Conservation (phyloP, 2,797 vertebrate genomes). For the Falco novaeseelandiae region DNA sequence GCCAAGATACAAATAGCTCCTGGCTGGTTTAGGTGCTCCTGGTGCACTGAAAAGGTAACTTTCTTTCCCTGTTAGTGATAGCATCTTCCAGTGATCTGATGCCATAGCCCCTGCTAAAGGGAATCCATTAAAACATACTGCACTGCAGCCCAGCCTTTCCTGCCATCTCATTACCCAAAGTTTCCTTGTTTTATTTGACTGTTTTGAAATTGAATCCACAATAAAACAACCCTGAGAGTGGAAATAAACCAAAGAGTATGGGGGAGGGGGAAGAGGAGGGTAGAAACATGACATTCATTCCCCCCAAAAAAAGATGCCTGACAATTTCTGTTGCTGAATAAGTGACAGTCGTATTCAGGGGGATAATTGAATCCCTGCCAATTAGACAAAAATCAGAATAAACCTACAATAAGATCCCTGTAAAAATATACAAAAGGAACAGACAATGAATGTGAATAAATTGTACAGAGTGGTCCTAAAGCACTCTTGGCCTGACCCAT, state of each 20-base stretch:
- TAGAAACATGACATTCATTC: neutral
- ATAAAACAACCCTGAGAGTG: neutral
- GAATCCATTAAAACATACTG: neutral
- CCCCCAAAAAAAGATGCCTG: neutral
- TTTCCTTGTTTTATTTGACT: neutral
- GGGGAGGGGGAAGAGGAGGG: neutral
- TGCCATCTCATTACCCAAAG: neutral
- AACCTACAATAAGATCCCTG: neutral
- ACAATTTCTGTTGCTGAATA: neutral
- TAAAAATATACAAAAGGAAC: neutral
- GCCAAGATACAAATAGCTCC: neutral
- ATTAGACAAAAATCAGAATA: conserved; percentile 7
- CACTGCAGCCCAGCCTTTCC: neutral
- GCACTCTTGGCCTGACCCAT: neutral
- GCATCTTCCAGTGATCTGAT: neutral
- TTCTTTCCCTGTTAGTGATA: accelerated
- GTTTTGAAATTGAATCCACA: neutral
- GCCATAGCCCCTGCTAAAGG: neutral
- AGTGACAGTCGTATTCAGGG: neutral
- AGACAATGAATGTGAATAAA: neutral
- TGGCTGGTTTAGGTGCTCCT: neutral
- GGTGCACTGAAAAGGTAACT: neutral
- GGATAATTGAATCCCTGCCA: conserved; percentile 56
- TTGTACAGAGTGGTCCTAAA: neutral
- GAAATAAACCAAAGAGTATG: neutral